These are phyloP conservation scores for Scaptomyza polygonia DNA, from an alignment of 2,888 invertebrate genomes.

Conservation along the genomic window DNA sequence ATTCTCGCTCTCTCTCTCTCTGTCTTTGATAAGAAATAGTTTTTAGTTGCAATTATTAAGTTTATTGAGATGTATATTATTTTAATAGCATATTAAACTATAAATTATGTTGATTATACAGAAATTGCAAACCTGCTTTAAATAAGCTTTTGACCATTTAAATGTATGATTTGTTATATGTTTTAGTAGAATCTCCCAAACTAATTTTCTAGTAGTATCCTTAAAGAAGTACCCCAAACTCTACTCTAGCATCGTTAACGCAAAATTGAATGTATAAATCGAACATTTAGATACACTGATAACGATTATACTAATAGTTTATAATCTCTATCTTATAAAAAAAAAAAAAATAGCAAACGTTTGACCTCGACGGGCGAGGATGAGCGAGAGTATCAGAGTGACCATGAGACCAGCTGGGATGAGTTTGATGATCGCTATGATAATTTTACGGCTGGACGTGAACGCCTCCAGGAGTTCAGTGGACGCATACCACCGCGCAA, in stretches of 20 bases:
- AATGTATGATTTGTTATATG: no score
- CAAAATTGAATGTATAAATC: slow-evolving; percentile 2
- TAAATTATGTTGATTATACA: no score
- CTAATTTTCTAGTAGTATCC: no score
- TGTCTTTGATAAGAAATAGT: neutral
- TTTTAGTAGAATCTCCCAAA: no score
- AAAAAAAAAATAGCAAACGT: slow-evolving; percentile 76
- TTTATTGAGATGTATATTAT: no score
- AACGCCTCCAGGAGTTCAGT: slow-evolving; percentile 84
- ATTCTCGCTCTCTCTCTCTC: neutral
- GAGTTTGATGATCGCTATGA: slow-evolving; percentile 84
- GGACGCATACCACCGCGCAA: slow-evolving; percentile 84
- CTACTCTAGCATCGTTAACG: neutral
- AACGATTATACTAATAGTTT: neutral
- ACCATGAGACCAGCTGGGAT: slow-evolving; percentile 84
- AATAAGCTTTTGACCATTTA: no score
- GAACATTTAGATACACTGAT: neutral
- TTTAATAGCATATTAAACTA: no score
- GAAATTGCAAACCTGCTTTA: no score
- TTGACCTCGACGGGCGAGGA: slow-evolving; percentile 84
- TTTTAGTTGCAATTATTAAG: no score
- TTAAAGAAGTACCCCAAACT: no score
- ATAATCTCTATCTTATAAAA: slow-evolving; percentile 11
- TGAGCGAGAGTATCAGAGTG: slow-evolving; percentile 84
- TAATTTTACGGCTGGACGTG: slow-evolving; percentile 84